Conservation (phyloP, 1,140 invertebrate genomes). For the Maconellicoccus hirsutus region DNA sequence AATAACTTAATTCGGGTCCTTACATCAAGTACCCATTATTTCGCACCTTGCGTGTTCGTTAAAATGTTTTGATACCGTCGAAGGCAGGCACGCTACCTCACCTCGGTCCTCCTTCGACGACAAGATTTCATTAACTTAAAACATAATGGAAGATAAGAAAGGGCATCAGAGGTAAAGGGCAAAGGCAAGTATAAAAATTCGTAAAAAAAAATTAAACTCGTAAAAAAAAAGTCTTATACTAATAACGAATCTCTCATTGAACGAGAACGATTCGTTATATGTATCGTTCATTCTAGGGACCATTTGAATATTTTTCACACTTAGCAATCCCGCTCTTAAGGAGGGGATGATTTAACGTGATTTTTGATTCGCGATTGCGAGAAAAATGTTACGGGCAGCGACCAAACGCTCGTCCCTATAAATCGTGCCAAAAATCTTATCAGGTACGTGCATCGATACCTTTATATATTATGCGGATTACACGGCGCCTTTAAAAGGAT, state of each 20-base stretch:
- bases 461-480: slow-evolving; percentile 5
- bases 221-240: neutral
- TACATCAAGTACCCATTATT: slow-evolving; percentile 5
- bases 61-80: neutral
- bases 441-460: neutral
- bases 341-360: neutral
- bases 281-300: neutral
- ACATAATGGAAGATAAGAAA: too few relatives aligned
- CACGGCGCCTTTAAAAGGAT: neutral
- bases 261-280: neutral
- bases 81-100: too few relatives aligned
- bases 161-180: too few relatives aligned
- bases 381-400: neutral
- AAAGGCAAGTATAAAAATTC: neutral
- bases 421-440: neutral
- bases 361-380: neutral
- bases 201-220: neutral
- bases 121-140: too few relatives aligned
- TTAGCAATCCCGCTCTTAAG: neutral
- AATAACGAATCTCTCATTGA: neutral
- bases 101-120: too few relatives aligned
- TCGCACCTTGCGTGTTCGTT: slow-evolving; percentile 6
- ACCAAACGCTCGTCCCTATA: too few relatives aligned
- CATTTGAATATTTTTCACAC: slow-evolving; percentile 9
- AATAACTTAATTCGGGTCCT: slow-evolving; percentile 1